Evolutionary conservation across 2,797 vertebrate species (phyloP), one percentile per base, ranked within the genome.

Genomic region (Vultur gryphus): DNA sequence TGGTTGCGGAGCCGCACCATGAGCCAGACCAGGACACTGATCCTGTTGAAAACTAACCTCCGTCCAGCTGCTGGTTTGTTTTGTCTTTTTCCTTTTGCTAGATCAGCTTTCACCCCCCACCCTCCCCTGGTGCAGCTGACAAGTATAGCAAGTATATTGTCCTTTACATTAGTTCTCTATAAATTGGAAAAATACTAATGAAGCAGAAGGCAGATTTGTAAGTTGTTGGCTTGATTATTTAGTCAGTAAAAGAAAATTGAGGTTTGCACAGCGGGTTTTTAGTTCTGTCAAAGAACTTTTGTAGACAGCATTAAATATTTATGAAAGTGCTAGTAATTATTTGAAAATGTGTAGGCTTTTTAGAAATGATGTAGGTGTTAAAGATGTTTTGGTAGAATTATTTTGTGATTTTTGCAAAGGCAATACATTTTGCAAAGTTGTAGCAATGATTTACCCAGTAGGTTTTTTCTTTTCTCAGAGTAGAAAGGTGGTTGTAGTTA

Each of bases 281-380:
- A 77, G 73, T 77, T 93, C 66, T 94, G 81, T 79, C 84, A 89
- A 57, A 90, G 70, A 93, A 89, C 51, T 92, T 92, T 43, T 87
- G 66, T 82, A 92, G 93, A 64, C 25, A 10, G 51, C 64, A 44
- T 93, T 85, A 96, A 89, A 89, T 93, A 92, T 95, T 96, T 79
- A 89, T 83, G 71, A 29, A 72, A 77, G 75, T 77, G 37, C 84
- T 83, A 44, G 62, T 91, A 89, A 92, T 94, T 96, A 96, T 90
- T 93, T 94, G 84, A n/a, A 92, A 94, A 89, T 70, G 49, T 62
- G 51, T 84, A 90, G 93, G 31, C 59, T 73, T 91, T 87, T 79
- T 95, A 62, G 75, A 93, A 85, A 84, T 77, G 0, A 48, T 64
- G 75, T 90, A 87, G 95, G 75, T 94, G 78, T 90, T 92, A 62